A percentile compares a stretch with the other conserved stretches of the same genome.
Conservation (phyloP, 2,797 vertebrate species). For the Sciurus vulgaris region DNA sequence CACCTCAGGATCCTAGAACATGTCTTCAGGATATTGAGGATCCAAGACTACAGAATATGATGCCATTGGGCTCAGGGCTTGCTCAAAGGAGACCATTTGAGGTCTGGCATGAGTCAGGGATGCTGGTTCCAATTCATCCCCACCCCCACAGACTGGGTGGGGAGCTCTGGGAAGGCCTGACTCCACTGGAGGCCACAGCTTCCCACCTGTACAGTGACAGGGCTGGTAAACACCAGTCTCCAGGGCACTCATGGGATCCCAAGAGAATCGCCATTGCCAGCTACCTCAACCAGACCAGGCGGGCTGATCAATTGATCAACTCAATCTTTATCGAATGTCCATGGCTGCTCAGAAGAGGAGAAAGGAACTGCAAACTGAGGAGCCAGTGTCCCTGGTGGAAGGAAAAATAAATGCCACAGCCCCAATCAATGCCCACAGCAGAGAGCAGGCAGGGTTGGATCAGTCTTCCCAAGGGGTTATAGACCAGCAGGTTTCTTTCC, state of each 20-base stretch:
- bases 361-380: background rate
- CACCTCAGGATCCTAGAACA: background rate
- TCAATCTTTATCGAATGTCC: background rate
- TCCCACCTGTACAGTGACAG: background rate
- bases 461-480: fast-evolving
- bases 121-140: background rate
- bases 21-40: background rate
- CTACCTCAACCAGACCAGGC: background rate
- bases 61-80: background rate
- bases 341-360: background rate
- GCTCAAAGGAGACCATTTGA: background rate
- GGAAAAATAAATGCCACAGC: background rate
- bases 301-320: background rate
- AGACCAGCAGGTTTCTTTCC: background rate
- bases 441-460: too few species aligned
- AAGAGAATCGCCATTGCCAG: background rate
- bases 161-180: background rate
- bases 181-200: background rate
- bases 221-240: background rate
- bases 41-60: background rate
- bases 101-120: background rate
- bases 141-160: background rate
- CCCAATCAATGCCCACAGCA: background rate
- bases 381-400: background rate
- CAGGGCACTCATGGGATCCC: background rate